Evolutionary conservation across 2,888 invertebrate genomes (phyloP), one percentile per base, ranked within the genome.

Genomic region (Diaphora mendica): DNA sequence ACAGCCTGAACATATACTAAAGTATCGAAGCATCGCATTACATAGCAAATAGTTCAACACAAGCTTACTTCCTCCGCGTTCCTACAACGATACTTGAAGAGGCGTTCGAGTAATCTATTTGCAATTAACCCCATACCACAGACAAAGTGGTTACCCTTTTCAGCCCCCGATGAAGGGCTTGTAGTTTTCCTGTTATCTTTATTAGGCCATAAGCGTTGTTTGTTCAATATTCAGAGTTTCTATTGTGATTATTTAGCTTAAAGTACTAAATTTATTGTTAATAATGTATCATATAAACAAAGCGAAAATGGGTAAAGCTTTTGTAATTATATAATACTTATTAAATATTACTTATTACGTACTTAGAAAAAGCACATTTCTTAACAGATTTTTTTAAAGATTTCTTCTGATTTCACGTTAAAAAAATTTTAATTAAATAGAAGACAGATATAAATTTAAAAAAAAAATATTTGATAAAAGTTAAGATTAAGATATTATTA

Each of bases 21-120:
- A 66, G 44, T 44, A 20, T n/a, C 23, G 20, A 20, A n/a, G 39
- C 26, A 67, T 48, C 42, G 20, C 30, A 35, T 51, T 68, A 68
- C 7, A 35, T 13, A 20, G 48, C 51, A 68, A 35, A 68, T 35
- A 23, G n/a, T 35, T 68, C n/a, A 55, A 55, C 15, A 51, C 8
- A n/a, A 20, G n/a, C 26, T 20, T 67, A 42, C 48, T 68, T 2
- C 17, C 64, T 69, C 20, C 30, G 17, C 39, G 68, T 17, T 23
- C 48, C 30, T 55, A 8, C 33, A 55, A 73, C 30, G 69, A 39
- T 33, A 35, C 73, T 68, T 42, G 11, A 55, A 69, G 64, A 69
- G 65, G 30, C 26, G 35, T 35, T 42, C n/a, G n/a, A 39, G 68
- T 65, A 73, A 73, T 73, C 73, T 73, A 73, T 73, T 73, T 73